These are phyloP conservation scores for Chroicocephalus ridibundus DNA, from an alignment of 2,113 vertebrate species.

Conservation along the genomic window DNA sequence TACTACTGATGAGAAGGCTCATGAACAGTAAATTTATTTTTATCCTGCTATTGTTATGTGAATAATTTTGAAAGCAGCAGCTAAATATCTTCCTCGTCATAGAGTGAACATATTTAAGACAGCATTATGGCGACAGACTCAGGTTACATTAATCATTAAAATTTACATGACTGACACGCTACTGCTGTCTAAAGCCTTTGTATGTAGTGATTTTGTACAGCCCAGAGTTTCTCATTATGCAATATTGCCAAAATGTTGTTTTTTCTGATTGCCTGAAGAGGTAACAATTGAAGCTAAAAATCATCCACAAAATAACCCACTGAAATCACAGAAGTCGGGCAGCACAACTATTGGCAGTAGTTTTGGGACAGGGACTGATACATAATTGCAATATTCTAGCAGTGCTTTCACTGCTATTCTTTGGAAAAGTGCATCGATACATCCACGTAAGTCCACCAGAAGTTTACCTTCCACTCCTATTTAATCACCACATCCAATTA, in stretches of 20 bases:
- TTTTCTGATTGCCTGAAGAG: neutral
- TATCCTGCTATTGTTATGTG: neutral
- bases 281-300: neutral
- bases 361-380: neutral
- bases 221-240: neutral
- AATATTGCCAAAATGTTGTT: neutral
- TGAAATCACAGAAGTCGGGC: neutral
- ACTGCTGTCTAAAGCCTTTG: neutral
- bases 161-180: neutral
- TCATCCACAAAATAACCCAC: neutral
- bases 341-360: neutral
- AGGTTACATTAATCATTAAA: neutral
- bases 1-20: neutral
- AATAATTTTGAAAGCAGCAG: neutral
- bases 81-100: neutral
- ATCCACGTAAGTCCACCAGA: accelerated
- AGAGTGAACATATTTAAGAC: neutral
- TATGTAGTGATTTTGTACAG: neutral
- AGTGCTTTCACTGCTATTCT: neutral
- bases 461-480: neutral
- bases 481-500: neutral
- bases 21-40: neutral
- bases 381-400: neutral
- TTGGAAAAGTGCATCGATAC: neutral
- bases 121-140: neutral